phyloP scores from a whole-genome alignment of 1,140 invertebrate genomes.

The Drosophila triauraria region DNA sequence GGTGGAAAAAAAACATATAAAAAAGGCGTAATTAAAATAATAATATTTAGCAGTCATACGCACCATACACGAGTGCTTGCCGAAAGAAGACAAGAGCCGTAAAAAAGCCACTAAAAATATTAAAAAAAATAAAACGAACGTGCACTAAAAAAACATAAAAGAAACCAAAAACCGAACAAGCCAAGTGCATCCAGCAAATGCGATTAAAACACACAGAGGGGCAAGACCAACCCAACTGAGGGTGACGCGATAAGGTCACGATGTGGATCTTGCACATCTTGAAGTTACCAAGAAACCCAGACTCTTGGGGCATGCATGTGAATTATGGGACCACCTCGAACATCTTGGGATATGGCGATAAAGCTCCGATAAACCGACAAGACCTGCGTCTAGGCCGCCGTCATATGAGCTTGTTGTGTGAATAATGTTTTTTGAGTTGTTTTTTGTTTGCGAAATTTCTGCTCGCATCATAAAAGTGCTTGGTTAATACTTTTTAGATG shows the following conservation, averaged over 20 bases:
- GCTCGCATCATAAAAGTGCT: constrained; percentile 35
- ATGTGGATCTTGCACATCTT: constrained; percentile 52
- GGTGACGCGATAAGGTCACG: constrained; percentile 58
- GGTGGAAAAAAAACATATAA: constrained; percentile 35
- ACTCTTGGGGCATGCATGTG: constrained; percentile 20
- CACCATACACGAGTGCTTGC: constrained; percentile 23
- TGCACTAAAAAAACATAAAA: constrained; percentile 44
- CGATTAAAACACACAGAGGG: constrained; percentile 20
- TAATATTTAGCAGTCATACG: constrained; percentile 57
- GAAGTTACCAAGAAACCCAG: constrained; percentile 15
- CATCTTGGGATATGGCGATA: constrained; percentile 16
- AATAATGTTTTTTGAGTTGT: constrained; percentile 16
- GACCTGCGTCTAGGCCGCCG: constrained; percentile 49
- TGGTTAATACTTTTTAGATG: constrained; percentile 41
- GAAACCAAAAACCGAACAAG: constrained; percentile 29
- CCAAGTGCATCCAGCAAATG: constrained; percentile 46
- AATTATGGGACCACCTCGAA: constrained; percentile 20
- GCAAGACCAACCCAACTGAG: neutral
- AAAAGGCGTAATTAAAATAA: constrained; percentile 71
- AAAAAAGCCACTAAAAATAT: constrained; percentile 28
- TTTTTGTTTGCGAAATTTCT: constrained; percentile 42
- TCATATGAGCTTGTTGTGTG: constrained; percentile 1
- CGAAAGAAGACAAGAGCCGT: constrained; percentile 40
- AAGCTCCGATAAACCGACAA: constrained; percentile 11
- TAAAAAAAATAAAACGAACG: constrained; percentile 29